Base-by-base conservation (phyloP, 2,888 invertebrate genomes). In the Microplitis manilae region DNA sequence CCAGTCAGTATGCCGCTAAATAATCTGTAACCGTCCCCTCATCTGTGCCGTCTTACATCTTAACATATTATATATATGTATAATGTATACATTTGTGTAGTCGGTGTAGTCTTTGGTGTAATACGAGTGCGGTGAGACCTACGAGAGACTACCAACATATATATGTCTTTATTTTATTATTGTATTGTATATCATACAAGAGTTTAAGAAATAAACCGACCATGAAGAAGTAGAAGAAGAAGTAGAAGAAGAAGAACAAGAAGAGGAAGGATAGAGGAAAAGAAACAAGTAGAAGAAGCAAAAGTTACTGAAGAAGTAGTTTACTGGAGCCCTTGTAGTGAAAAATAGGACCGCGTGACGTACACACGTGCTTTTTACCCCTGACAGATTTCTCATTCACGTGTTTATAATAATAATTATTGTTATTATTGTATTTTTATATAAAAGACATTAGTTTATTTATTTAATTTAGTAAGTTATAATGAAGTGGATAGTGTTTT, bases 341-440 rank as follows among this genome's bases (percentile, higher is more conserved):
- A 79, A 77, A 81, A 78, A 79, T 80, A 78, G 80, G 80, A 84
- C 80, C 74, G 82, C 81, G 81, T 79, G 78, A 79, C 78, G 80
- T 72, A 77, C 81, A 79, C 84, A 84, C 83, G 83, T 84, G 84
- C 77, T 82, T 73, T 59, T 73, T 59, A 60, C 60, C 76, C 80
- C 82, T 84, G 82, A 83, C 82, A 83, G 81, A 30, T 30, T 30
- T 30, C 82, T 80, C 40, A 68, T 73, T 41, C 59, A 68, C 75
- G 15, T 67, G 74, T 73, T 68, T 73, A 50, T 70, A 50, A 70
- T 68, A 41, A 15, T 20, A 40, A 15, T 68, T n/a, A 13, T 38
- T 38, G n/a, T 8, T 15, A 13, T 38, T 39, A n/a, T n/a, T 41
- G 20, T 69, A 15, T 69, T 7, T 17, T 50, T 17, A 20, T 6